A percentile compares a stretch with the other conserved stretches of the same genome.
Conservation (phyloP, 2,113 vertebrate genomes). For the Maccullochella peelii region DNA sequence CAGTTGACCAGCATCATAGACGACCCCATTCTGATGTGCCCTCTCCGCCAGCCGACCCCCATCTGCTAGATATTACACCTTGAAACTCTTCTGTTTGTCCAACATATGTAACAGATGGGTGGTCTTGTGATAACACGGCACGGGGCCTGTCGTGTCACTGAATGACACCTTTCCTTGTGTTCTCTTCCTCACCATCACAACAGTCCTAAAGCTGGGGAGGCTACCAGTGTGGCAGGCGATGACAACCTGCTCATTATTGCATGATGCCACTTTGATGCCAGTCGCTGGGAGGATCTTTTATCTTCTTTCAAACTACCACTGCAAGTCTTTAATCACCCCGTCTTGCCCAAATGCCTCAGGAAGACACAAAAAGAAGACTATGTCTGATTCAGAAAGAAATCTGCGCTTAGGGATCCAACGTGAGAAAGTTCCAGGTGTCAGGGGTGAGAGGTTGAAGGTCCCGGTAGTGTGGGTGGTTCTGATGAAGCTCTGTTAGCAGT, state of each 20-base stretch:
- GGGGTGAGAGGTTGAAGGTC: constrained; percentile 83
- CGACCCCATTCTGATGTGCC: constrained; percentile 74
- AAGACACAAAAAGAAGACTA: constrained; percentile 60
- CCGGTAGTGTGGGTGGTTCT: constrained; percentile 80
- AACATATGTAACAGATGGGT: constrained; percentile 81
- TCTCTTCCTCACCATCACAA: constrained; percentile 38
- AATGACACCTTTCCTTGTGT: constrained; percentile 58
- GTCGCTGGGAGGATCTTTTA: constrained; percentile 26
- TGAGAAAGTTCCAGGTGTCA: constrained; percentile 76
- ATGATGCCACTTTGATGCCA: constrained; percentile 44
- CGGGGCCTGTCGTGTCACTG: constrained; percentile 62
- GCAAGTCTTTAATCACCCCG: constrained; percentile 39
- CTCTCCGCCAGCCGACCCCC: constrained; percentile 65
- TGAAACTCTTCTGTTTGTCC: constrained; percentile 80
- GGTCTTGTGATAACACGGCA: constrained; percentile 80
- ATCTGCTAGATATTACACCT: constrained; percentile 87
- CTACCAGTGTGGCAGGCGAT: background rate
- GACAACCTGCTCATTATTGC: constrained; percentile 21
- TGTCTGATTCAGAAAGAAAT: constrained; percentile 54
- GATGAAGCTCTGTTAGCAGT: constrained; percentile 78
- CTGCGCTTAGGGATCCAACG: constrained; percentile 44
- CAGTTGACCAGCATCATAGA: constrained; percentile 84
- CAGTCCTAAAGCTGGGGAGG: constrained; percentile 2
- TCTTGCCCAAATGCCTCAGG: constrained; percentile 19
- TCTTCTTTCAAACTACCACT: constrained; percentile 33